Evolutionary conservation across 2,797 vertebrate genomes (phyloP).

Genomic region (Arnoldichthys spilopterus): DNA sequence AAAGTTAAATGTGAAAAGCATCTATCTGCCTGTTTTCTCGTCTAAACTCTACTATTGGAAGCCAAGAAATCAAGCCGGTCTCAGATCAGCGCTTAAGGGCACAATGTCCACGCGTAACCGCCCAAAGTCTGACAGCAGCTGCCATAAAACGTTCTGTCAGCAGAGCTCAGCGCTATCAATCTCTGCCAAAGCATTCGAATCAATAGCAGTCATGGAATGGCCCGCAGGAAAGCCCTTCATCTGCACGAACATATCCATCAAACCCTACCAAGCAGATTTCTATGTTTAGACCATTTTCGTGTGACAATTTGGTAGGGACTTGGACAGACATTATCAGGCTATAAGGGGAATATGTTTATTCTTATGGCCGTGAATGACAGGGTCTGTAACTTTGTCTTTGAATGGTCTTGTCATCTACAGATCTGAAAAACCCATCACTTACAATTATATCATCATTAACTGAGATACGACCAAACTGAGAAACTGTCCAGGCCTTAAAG

Average conservation of each 20-base stretch:
- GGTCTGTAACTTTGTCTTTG: background rate
- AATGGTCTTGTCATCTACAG: background rate
- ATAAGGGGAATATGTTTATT: background rate
- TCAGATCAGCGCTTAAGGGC: background rate
- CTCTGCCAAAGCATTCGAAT: conserved; percentile 16
- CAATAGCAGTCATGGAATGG: conserved; percentile 8
- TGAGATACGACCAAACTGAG: background rate
- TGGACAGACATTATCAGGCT: background rate
- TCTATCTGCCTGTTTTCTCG: background rate
- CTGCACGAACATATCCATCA: conserved; percentile 7
- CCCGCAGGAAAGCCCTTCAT: conserved; percentile 26
- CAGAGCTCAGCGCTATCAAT: conserved; percentile 2
- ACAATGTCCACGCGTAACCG: background rate
- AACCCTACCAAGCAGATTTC: background rate
- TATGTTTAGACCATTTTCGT: background rate
- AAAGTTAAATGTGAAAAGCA: background rate
- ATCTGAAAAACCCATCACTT: background rate
- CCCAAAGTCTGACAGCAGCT: conserved; percentile 24
- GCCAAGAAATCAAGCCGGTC: background rate
- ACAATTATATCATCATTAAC: background rate
- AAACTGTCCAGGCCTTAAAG: too few species aligned
- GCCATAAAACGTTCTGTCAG: conserved; percentile 10
- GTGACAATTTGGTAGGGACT: background rate
- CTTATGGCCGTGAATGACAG: background rate
- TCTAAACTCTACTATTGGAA: background rate